Percentiles rank a stretch among this genome's conserved stretches.
Conservation (phyloP, 2,797 vertebrate genomes). For the Sebastes minor region DNA sequence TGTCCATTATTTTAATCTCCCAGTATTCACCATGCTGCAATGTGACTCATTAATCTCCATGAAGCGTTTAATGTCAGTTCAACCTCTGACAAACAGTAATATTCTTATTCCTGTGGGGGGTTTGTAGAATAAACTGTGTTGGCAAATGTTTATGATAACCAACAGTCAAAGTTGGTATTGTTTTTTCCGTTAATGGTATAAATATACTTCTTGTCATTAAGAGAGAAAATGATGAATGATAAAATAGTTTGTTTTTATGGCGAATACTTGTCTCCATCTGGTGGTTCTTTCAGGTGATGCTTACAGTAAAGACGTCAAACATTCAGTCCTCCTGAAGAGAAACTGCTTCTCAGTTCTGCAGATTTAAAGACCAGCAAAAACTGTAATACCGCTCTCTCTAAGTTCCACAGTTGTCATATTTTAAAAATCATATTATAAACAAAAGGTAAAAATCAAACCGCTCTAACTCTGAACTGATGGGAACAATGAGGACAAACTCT, state of each 20-base stretch:
- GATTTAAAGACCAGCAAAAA: background rate
- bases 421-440: background rate
- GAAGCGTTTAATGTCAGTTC: background rate
- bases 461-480: background rate
- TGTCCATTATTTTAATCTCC: background rate
- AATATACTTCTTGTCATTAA: background rate
- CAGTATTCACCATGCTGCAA: background rate
- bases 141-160: background rate
- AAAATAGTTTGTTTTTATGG: background rate
- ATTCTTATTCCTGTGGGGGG: background rate
- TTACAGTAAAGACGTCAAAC: background rate
- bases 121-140: background rate
- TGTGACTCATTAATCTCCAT: background rate
- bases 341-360: background rate
- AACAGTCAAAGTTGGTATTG: background rate
- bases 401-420: background rate
- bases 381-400: too few relatives aligned
- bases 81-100: background rate
- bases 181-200: background rate
- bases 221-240: background rate
- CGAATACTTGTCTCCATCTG: conserved; percentile 36
- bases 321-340: background rate
- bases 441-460: background rate
- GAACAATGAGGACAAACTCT: background rate
- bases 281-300: background rate